phyloP scores from a whole-genome alignment of 1,140 invertebrate species.

The roundworm (Caenorhabditis elegans) region DNA sequence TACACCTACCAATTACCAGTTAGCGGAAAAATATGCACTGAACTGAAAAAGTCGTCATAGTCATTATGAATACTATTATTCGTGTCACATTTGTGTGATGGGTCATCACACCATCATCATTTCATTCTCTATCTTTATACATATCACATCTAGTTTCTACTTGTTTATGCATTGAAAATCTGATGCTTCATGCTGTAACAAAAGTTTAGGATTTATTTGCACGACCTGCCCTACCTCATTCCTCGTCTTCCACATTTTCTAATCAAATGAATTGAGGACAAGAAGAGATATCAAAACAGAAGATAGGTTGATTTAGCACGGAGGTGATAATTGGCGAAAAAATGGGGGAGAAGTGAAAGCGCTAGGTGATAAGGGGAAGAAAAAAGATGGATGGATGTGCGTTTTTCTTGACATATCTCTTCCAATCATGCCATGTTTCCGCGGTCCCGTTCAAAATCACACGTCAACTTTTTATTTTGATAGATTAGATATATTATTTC shows the following conservation, averaged over 20 bases:
- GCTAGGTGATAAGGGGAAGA: neutral
- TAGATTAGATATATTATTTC: neutral
- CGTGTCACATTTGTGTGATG: neutral
- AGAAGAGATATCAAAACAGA: neutral
- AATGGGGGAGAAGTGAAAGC: neutral
- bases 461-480: neutral
- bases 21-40: neutral
- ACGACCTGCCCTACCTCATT: too few species aligned
- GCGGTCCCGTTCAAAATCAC: neutral
- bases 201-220: too few species aligned
- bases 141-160: neutral
- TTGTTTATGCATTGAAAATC: too few species aligned
- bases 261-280: neutral
- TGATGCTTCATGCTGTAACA: too few species aligned
- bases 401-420: conserved; percentile 1
- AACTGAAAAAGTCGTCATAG: neutral
- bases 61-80: neutral
- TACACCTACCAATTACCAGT: conserved; percentile 20
- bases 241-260: neutral
- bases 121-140: neutral
- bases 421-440: neutral
- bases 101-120: neutral
- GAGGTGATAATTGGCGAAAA: conserved; percentile 16
- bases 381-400: conserved; percentile 1
- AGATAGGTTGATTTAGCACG: neutral